Percentiles rank a stretch among this genome's conserved stretches.
phyloP scores from a whole-genome alignment of 2,113 vertebrate species.

The Rutilus rutilus region DNA sequence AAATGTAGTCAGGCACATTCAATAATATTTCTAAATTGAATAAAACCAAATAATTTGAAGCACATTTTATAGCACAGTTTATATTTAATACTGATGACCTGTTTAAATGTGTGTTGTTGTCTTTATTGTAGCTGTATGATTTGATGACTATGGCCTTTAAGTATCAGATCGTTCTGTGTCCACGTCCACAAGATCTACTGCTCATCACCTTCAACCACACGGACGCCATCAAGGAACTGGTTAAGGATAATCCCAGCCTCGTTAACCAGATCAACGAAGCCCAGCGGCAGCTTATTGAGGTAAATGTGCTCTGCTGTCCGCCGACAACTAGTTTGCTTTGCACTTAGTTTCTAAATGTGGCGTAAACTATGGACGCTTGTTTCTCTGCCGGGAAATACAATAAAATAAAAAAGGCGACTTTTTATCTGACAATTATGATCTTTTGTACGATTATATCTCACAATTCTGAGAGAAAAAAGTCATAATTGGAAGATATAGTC shows the following conservation, averaged over 20 bases:
- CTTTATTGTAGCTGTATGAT: slow-evolving; percentile 85
- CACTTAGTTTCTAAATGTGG: not conserved
- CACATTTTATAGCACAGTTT: not conserved
- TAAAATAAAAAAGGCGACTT: too few relatives aligned
- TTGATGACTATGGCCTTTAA: slow-evolving; percentile 97
- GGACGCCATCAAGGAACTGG: slow-evolving; percentile 84
- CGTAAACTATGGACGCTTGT: not conserved
- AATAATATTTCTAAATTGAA: not conserved
- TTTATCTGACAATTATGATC: too few relatives aligned
- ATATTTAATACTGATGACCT: not conserved
- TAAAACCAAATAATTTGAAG: not conserved
- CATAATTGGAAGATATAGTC: too few relatives aligned
- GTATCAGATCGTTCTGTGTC: slow-evolving; percentile 89
- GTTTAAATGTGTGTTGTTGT: not conserved
- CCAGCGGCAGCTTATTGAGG: slow-evolving; percentile 84
- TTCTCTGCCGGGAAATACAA: too few relatives aligned
- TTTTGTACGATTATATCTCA: too few relatives aligned
- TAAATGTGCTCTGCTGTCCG: slow-evolving; percentile 56
- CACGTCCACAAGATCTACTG: slow-evolving; percentile 88
- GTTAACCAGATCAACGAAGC: slow-evolving; percentile 88
- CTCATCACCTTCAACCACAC: slow-evolving; percentile 93
- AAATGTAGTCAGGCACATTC: not conserved
- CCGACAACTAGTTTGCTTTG: not conserved
- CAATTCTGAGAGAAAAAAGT: too few relatives aligned
- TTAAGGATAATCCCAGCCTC: slow-evolving; percentile 80